Conservation (phyloP, 2,113 vertebrate genomes). For the Megaleporinus macrocephalus region DNA sequence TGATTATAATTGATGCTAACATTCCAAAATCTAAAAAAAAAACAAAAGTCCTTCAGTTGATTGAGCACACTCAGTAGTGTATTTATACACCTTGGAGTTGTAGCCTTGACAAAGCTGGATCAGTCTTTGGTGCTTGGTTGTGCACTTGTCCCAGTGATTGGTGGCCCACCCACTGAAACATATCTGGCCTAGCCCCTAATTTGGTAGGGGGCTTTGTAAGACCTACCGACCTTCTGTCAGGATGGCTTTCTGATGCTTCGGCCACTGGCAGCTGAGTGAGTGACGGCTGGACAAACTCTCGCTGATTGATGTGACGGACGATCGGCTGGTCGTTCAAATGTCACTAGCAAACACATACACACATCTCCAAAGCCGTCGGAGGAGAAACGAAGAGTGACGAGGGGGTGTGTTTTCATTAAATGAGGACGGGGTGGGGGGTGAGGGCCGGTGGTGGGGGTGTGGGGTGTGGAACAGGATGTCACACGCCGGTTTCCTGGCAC, state of each 20-base stretch:
- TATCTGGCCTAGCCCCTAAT: background rate
- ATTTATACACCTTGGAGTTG: too few relatives aligned
- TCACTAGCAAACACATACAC: constrained; percentile 33
- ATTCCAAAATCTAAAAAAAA: too few relatives aligned
- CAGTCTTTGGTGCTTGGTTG: too few relatives aligned
- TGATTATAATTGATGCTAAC: too few relatives aligned
- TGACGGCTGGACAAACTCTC: constrained; percentile 69
- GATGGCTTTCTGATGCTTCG: constrained; percentile 70
- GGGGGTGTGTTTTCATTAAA: constrained; percentile 60
- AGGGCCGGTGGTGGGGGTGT: too few relatives aligned
- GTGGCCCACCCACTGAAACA: too few relatives aligned
- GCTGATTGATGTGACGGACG: constrained; percentile 75
- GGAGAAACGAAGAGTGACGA: constrained; percentile 47
- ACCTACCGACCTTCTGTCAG: constrained; percentile 64
- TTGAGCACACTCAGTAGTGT: too few relatives aligned
- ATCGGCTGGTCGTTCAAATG: constrained; percentile 63
- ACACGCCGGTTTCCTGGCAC: constrained; percentile 52
- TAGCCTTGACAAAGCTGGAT: too few relatives aligned
- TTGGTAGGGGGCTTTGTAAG: too few relatives aligned
- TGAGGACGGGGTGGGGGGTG: constrained; percentile 37
- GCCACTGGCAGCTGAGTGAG: constrained; percentile 63
- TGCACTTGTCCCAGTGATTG: too few relatives aligned
- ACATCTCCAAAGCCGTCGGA: constrained; percentile 42
- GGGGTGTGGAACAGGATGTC: constrained; percentile 42
- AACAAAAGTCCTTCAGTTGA: too few relatives aligned